These are phyloP conservation scores for Paramisgurnus dabryanus DNA, from an alignment of 2,113 vertebrate species.

Conservation along the genomic window DNA sequence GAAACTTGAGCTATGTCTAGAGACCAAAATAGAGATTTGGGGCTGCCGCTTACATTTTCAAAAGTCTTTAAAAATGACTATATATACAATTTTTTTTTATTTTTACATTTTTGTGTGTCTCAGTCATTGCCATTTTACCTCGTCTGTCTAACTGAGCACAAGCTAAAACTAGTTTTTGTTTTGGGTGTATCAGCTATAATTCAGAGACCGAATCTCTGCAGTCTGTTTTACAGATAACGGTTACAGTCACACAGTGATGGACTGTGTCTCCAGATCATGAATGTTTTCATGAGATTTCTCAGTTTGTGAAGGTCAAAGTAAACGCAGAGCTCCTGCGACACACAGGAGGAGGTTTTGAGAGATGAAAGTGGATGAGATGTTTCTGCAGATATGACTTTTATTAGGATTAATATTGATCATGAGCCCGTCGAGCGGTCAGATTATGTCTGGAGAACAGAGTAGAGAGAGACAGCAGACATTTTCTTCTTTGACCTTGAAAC, in stretches of 20 bases:
- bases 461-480: not conserved
- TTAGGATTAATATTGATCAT: slow-evolving; percentile 24
- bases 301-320: slow-evolving; percentile 35
- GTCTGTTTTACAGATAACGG: not conserved
- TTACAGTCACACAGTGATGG: not conserved
- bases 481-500: not conserved
- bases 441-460: slow-evolving; percentile 12
- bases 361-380: not conserved
- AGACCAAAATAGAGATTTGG: no score
- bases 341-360: no score
- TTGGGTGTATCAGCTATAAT: not conserved
- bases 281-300: not conserved
- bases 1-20: no score
- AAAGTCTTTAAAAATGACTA: no score
- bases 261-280: not conserved
- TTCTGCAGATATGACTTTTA: not conserved
- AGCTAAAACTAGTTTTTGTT: not conserved
- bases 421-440: not conserved
- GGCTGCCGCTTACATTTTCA: no score
- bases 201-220: not conserved
- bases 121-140: no score
- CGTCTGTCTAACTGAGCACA: no score
- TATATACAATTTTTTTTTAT: no score
- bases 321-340: not conserved
- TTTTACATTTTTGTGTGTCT: no score